These are phyloP conservation scores for Perca flavescens DNA, from an alignment of 2,113 vertebrate species.

Conservation along the genomic window DNA sequence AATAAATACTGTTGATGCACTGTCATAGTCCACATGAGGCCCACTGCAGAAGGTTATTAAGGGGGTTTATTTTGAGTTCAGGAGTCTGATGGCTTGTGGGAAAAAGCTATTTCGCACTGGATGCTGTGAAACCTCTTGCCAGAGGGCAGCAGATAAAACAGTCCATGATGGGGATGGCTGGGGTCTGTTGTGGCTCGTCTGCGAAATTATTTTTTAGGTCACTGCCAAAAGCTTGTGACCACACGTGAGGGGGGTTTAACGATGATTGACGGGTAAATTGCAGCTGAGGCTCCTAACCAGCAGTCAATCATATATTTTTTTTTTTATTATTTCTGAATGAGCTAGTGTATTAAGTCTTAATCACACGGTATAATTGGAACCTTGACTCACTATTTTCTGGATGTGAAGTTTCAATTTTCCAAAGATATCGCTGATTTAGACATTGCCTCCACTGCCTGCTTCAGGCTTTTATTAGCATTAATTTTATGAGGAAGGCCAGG, in stretches of 20 bases:
- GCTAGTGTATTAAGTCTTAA: not conserved
- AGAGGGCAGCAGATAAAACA: too few species aligned
- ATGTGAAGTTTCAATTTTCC: constrained; percentile 4
- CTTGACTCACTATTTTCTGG: constrained; percentile 5
- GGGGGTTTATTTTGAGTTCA: too few species aligned
- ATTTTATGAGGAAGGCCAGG: not conserved
- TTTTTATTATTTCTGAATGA: constrained; percentile 1
- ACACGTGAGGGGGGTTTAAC: not conserved
- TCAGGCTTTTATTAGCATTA: not conserved
- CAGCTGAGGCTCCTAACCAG: constrained; percentile 15
- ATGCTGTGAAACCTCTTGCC: too few species aligned
- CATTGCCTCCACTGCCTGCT: not conserved
- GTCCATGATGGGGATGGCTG: too few species aligned
- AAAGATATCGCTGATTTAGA: constrained; percentile 2
- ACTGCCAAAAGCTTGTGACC: constrained; percentile 30
- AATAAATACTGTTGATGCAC: too few species aligned
- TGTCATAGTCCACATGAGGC: too few species aligned
- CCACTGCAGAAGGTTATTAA: too few species aligned
- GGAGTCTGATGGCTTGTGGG: too few species aligned
- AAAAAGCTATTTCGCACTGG: too few species aligned
- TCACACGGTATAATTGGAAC: constrained; percentile 1
- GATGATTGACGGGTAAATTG: constrained; percentile 26
- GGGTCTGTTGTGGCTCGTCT: constrained; percentile 16
- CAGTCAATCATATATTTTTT: constrained; percentile 1
- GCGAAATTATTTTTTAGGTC: constrained; percentile 52